Conservation (phyloP, 2,888 invertebrate genomes). For the Calameuta idolon region DNA sequence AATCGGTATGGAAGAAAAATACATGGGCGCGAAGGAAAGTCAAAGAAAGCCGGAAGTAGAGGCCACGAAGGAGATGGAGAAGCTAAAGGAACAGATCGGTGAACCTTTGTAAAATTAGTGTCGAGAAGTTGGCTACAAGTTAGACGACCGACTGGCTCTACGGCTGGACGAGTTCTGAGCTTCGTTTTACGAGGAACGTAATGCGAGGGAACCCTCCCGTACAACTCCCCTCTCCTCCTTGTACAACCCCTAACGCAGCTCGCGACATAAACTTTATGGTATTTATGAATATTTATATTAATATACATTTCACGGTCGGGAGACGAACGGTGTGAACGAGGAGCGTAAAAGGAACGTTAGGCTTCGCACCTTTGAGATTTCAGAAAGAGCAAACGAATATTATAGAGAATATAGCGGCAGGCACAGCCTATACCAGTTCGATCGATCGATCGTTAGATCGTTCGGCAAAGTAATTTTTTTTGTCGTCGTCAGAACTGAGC, state of each 20-base stretch:
- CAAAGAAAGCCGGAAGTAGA: slow-evolving; percentile 10
- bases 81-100: neutral
- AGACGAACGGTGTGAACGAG: neutral
- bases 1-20: neutral
- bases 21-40: neutral
- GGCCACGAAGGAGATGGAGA: neutral
- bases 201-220: slow-evolving; percentile 41
- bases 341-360: neutral
- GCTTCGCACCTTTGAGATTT: neutral
- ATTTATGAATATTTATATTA: slow-evolving; percentile 68
- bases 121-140: neutral
- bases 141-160: neutral
- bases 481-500: neutral
- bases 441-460: neutral
- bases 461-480: neutral
- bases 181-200: slow-evolving; percentile 61
- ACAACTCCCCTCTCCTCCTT: slow-evolving; percentile 8
- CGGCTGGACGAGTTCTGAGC: slow-evolving; percentile 24
- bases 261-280: slow-evolving; percentile 65
- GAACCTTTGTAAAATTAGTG: neutral
- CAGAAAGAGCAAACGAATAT: neutral
- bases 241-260: slow-evolving; percentile 32
- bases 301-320: slow-evolving; percentile 62
- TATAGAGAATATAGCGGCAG: neutral
- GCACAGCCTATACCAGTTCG: neutral